Conservation (phyloP, 2,113 vertebrate genomes). For the Centropus bengalensis region DNA sequence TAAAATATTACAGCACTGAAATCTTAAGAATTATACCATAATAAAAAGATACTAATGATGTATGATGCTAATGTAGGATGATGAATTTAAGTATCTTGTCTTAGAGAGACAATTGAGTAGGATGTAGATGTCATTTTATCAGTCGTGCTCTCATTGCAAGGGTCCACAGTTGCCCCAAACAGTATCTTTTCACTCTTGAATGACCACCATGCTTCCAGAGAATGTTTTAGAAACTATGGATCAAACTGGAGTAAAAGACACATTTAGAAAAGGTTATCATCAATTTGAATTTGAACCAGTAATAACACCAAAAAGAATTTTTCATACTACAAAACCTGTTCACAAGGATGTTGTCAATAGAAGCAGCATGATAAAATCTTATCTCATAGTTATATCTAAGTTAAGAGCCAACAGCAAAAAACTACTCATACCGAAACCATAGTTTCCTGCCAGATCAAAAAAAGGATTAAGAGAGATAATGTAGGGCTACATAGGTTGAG, state of each 20-base stretch:
- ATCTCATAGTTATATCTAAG: neutral
- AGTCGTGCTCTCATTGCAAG: neutral
- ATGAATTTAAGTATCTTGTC: neutral
- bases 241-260: too few species aligned
- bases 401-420: neutral
- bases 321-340: neutral
- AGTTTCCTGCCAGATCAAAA: neutral
- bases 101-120: neutral
- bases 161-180: fast-evolving
- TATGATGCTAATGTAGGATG: neutral
- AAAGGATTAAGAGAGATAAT: neutral
- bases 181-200: neutral
- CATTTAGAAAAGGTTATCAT: too few species aligned
- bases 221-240: neutral
- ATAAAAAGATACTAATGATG: neutral
- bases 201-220: neutral
- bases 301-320: neutral
- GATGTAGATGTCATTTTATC: neutral
- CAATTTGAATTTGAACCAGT: neutral
- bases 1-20: neutral
- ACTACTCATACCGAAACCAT: neutral
- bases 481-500: neutral
- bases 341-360: neutral
- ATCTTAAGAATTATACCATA: neutral
- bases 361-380: neutral